Evolutionary conservation across 1,140 invertebrate genomes (phyloP).

Genomic region (Aphidius gifuensis): DNA sequence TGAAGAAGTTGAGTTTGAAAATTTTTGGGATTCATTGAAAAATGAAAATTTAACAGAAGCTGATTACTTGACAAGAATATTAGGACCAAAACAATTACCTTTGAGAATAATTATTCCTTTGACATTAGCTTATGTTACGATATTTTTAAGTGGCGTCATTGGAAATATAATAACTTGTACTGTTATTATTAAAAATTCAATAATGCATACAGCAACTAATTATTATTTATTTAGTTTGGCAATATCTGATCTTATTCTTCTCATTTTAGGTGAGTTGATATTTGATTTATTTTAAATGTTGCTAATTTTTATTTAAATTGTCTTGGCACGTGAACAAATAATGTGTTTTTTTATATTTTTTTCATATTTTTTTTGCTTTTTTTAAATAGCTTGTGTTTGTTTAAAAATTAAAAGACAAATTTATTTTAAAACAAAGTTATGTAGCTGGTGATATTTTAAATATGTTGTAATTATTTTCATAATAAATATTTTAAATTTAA

Average conservation of each 20-base stretch:
- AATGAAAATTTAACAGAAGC: conserved; percentile 41
- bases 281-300: conserved; percentile 4
- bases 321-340: too few relatives aligned
- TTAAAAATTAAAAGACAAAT: too few relatives aligned
- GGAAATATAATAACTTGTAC: conserved; percentile 87
- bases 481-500: too few relatives aligned
- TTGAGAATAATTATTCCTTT: conserved; percentile 59
- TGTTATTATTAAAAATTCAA: conserved; percentile 79
- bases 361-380: background rate
- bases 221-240: conserved; percentile 90
- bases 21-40: conserved; percentile 24
- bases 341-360: background rate
- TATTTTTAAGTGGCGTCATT: conserved; percentile 81
- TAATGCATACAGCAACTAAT: conserved; percentile 84
- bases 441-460: too few relatives aligned
- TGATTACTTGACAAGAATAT: conserved; percentile 43
- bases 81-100: conserved; percentile 52
- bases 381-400: too few relatives aligned
- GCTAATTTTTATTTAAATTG: background rate
- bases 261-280: conserved; percentile 67
- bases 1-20: conserved; percentile 18
- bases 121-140: conserved; percentile 71
- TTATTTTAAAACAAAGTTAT: too few relatives aligned
- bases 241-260: conserved; percentile 70
- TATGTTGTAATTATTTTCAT: too few relatives aligned